Base-by-base conservation (phyloP, 2,797 vertebrate species). In the Sebastiscus albofasciatus region DNA sequence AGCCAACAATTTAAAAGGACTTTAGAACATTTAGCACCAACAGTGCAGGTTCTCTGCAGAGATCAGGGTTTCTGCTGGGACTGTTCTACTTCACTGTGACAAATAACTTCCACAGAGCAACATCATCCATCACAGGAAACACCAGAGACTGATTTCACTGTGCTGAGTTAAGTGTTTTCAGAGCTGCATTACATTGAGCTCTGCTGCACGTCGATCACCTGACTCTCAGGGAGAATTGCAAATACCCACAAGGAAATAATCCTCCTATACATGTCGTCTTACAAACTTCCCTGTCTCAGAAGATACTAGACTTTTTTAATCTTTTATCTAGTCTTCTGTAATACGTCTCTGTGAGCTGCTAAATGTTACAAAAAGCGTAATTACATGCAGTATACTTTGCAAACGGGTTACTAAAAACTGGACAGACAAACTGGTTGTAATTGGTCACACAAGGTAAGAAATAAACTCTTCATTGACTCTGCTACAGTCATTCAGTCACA, bases 121-220 rank as follows among this genome's bases (percentile, higher is more conserved):
- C 67, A 62, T 66, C 68, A 55, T 83, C 55, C 69, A 73, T 81
- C 68, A 79, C 62, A 39, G 58, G 14, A 42, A 80, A 82, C 67
- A 69, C 73, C 24, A 27, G 20, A 55, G 66, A 74, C 67, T 20
- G 59, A 55, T 55, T 73, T 49, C 42, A 46, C 36, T 69, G 24
- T 65, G 80, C 72, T 56, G 73, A 75, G 49, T 55, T 67, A 2
- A 39, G 67, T 26, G 29, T 72, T 76, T 79, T 70, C 39, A 61
- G 29, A 36, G 58, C 61, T 72, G 33, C 46, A 39, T 49, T 56
- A 36, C 69, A 46, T 0, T n/a, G 42, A 60, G 65, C 78, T 60
- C 39, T 49, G 46, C 68, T 31, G 54, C 18, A 12, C 58, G 55
- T 20, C 14, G 13, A 74, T 72, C 36, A 76, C 16, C 9, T 24